Evolutionary conservation across 2,113 vertebrate genomes (phyloP).

Genomic region (Lampris megalopsis): DNA sequence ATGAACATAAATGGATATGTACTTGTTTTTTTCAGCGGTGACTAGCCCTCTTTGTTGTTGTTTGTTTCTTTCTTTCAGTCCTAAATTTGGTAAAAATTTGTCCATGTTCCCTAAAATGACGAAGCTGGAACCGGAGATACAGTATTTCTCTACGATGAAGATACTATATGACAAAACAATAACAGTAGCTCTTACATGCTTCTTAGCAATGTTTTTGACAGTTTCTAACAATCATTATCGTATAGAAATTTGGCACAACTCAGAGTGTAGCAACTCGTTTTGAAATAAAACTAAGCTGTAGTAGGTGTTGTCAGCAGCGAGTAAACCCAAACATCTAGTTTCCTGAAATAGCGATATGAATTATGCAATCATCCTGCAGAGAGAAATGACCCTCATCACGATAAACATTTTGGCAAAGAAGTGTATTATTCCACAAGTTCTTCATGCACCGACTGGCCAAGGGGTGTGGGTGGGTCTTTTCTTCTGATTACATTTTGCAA

Average conservation of each 20-base stretch:
- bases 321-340: not conserved
- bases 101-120: not conserved
- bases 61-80: too few species aligned
- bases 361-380: too few species aligned
- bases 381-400: too few species aligned
- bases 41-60: too few species aligned
- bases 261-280: not conserved
- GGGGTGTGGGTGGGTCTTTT: too few species aligned
- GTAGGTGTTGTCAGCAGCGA: conserved; percentile 4
- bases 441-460: too few species aligned
- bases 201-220: not conserved
- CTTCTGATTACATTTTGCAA: too few species aligned
- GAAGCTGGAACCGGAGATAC: not conserved
- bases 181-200: not conserved
- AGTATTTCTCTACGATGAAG: too few species aligned
- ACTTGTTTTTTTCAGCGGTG: too few species aligned
- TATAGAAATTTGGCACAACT: not conserved
- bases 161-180: not conserved
- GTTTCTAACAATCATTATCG: not conserved
- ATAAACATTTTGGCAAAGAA: too few species aligned
- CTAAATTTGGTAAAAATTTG: not conserved
- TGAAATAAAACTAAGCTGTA: not conserved
- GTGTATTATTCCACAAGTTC: too few species aligned
- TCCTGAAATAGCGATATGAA: not conserved
- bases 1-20: too few species aligned